phyloP scores from a whole-genome alignment of 2,113 vertebrate genomes.

The Ochotona curzoniae region DNA sequence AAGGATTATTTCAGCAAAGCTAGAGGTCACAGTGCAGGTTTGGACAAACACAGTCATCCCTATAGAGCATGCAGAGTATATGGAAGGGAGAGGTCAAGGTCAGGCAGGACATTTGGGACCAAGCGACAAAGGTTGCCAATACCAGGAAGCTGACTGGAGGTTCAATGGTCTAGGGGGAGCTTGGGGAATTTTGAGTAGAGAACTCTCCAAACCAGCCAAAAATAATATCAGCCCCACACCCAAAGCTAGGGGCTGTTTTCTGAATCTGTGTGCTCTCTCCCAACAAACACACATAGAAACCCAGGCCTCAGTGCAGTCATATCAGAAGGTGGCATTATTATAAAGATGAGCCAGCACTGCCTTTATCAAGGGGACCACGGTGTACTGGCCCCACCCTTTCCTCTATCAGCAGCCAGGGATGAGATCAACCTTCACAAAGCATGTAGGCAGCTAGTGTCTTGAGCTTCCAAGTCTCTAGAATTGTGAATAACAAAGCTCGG shows the following conservation, averaged over 20 bases:
- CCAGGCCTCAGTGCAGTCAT: neutral
- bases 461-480: neutral
- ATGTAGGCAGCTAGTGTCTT: neutral
- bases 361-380: neutral
- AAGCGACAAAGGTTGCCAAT: neutral
- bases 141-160: neutral
- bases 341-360: neutral
- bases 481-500: neutral
- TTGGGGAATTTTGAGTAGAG: neutral
- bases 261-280: neutral
- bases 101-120: neutral
- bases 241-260: neutral
- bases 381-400: neutral
- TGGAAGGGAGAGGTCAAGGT: neutral
- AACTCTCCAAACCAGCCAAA: neutral
- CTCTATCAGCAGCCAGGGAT: neutral
- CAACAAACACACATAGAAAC: neutral
- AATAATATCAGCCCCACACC: neutral
- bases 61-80: fast-evolving
- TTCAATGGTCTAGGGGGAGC: neutral
- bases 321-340: neutral
- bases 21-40: neutral
- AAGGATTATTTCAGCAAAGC: neutral
- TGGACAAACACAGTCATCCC: neutral
- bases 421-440: neutral